Percentiles rank a stretch among this genome's conserved stretches.
These are phyloP conservation scores for Herpailurus yagouaroundi DNA, from an alignment of 2,113 vertebrate genomes.

Conservation along the genomic window DNA sequence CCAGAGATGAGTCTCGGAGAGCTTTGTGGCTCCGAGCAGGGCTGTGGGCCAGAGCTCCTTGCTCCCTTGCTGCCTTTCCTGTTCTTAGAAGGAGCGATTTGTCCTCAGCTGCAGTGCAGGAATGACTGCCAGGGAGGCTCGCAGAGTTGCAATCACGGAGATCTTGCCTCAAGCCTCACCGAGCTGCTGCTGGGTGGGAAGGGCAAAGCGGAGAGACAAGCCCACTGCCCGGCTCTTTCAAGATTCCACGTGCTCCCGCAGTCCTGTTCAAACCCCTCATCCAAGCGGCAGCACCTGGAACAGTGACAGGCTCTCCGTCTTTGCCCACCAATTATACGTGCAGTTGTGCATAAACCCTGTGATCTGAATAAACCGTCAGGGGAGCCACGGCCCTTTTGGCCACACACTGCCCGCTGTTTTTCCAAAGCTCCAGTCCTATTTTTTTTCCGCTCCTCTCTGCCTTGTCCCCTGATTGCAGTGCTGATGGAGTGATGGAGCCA, in stretches of 20 bases:
- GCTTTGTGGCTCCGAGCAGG: neutral
- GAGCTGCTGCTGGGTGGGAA: neutral
- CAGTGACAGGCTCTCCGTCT: neutral
- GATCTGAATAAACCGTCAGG: neutral
- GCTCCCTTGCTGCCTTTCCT: neutral
- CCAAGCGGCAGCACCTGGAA: neutral
- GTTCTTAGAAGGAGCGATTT: neutral
- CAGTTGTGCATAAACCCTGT: neutral
- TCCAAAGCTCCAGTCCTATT: neutral
- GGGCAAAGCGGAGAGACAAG: rapidly evolving
- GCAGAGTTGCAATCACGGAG: no score
- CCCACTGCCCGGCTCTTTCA: neutral
- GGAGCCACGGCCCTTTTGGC: neutral
- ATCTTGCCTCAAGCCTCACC: neutral
- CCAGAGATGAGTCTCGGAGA: no score
- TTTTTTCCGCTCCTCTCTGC: neutral
- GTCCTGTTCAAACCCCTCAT: no score
- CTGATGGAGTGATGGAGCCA: neutral
- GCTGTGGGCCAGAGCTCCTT: neutral
- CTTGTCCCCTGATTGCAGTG: neutral
- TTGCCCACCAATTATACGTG: neutral
- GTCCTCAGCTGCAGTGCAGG: neutral
- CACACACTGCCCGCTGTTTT: neutral
- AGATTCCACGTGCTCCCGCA: neutral
- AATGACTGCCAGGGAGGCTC: no score